Percentiles rank a stretch among this genome's conserved stretches.
Evolutionary conservation across 2,888 invertebrate genomes (phyloP).

Genomic region (Andrena bicolor): DNA sequence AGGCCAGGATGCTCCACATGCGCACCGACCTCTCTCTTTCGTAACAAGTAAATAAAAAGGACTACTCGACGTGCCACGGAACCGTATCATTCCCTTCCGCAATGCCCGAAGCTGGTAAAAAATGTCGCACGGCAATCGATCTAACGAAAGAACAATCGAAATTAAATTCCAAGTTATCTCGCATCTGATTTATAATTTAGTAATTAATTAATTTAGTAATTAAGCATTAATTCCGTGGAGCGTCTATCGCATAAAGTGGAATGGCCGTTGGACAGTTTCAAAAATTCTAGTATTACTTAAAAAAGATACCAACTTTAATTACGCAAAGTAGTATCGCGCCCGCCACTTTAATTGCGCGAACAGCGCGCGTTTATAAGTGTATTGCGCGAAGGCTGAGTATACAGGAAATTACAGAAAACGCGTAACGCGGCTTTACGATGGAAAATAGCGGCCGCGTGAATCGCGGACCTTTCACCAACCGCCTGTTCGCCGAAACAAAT

Average conservation of each 20-base stretch:
- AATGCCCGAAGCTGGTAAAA: background rate
- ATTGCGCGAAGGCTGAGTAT: background rate
- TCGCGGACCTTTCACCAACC: conserved; percentile 32
- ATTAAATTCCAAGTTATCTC: background rate
- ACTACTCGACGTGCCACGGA: conserved; percentile 17
- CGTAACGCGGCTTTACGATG: background rate
- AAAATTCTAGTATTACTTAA: no score
- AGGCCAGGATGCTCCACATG: conserved; percentile 72
- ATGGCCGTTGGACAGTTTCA: no score
- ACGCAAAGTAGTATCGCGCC: no score
- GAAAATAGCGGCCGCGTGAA: conserved; percentile 7
- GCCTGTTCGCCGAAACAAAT: conserved; percentile 26
- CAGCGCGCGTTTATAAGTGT: background rate
- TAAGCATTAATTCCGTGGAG: no score
- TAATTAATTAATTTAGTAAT: no score
- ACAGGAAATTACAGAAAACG: conserved; percentile 6
- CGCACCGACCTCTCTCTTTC: conserved; percentile 68
- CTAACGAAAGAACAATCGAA: background rate
- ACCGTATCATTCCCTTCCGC: conserved; percentile 8
- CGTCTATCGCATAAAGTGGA: no score
- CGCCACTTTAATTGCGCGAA: background rate
- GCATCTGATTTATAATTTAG: background rate
- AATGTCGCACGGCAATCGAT: background rate
- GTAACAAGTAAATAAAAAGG: conserved; percentile 69
- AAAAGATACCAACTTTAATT: no score